Evolutionary conservation across 2,113 vertebrate genomes (phyloP).

Genomic region (Sorex fumeus): DNA sequence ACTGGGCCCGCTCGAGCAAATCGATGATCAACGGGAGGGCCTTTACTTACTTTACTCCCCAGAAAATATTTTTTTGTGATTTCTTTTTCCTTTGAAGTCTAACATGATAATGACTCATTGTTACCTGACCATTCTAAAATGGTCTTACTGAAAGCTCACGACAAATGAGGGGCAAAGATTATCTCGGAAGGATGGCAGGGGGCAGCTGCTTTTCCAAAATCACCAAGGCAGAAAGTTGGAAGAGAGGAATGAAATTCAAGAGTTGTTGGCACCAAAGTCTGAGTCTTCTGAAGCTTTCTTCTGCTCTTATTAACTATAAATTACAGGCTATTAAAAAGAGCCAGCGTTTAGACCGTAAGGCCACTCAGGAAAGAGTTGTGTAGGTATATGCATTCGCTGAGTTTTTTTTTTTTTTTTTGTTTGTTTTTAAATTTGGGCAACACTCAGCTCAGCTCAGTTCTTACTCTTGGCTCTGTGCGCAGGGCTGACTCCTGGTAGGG

Average conservation of each 20-base stretch:
- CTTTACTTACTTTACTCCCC: too few species aligned
- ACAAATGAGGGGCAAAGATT: background rate
- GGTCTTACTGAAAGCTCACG: background rate
- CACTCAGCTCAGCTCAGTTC: too few species aligned
- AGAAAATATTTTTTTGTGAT: too few species aligned
- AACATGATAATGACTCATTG: background rate
- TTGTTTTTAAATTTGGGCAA: too few species aligned
- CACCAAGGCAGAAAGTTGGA: background rate
- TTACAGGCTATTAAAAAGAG: too few species aligned
- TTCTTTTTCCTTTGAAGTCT: constrained; percentile 36
- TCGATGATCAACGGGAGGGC: too few species aligned
- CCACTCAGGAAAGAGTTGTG: constrained; percentile 31
- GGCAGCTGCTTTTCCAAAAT: constrained; percentile 6
- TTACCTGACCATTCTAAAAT: background rate
- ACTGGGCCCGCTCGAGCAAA: too few species aligned
- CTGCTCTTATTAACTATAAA: too few species aligned
- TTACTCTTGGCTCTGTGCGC: too few species aligned
- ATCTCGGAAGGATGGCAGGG: background rate
- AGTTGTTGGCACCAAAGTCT: background rate
- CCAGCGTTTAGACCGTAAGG: constrained; percentile 53
- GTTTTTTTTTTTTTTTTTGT: too few species aligned
- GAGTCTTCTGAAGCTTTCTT: too few species aligned
- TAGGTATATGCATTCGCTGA: constrained; percentile 66
- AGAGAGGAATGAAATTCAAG: constrained; percentile 23
- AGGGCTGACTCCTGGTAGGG: too few species aligned